Evolutionary conservation across 2,113 vertebrate genomes (phyloP), one percentile per base, ranked within the genome.

Genomic region (Anser cygnoides): DNA sequence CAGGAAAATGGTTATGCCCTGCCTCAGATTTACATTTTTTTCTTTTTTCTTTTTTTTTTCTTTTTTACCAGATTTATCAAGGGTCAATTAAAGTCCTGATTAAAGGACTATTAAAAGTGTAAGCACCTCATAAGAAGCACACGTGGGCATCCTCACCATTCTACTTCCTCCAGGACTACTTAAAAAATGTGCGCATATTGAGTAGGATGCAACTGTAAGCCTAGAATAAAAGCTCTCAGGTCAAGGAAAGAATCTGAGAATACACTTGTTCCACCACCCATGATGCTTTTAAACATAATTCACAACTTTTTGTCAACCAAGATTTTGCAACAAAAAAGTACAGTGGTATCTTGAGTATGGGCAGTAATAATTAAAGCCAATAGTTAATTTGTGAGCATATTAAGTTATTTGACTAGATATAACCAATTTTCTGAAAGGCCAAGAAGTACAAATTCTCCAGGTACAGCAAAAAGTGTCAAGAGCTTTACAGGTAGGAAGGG

Each of bases 191-290:
- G 31, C 23, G 54, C 17, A 23, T 79, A 50, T 8, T 31, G 29
- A 59, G 65, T 33, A 25, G 21, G 29, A 73, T 3, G 1, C 23
- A 87, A 61, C 16, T 10, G 10, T 33, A 68, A 87, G 68, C 1
- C 2, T 22, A 68, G 21, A 76, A 61, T 35, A 61, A 61, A 35
- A 52, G 37, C 57, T 81, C 19, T 11, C 9, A 71, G 11, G 20
- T 59, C 37, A 81, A 78, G 35, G 15, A 85, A 33, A 20, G 11
- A 17, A 33, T 44, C 46, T 37, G 37, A 79, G 62, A 88, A 90
- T 0, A 5, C 11, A n/a, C 9, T 46, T 65, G 63, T 5, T 84
- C 59, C 41, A 62, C 39, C 35, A 66, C 2, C 4, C 0, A 0
- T 16, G 14, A 80, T n/a, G 18, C 29, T 77, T 73, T 80, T 49